Percentiles rank a stretch among this genome's conserved stretches.
These are phyloP conservation scores for Staurois parvus DNA, from an alignment of 2,797 vertebrate species.

Conservation along the genomic window DNA sequence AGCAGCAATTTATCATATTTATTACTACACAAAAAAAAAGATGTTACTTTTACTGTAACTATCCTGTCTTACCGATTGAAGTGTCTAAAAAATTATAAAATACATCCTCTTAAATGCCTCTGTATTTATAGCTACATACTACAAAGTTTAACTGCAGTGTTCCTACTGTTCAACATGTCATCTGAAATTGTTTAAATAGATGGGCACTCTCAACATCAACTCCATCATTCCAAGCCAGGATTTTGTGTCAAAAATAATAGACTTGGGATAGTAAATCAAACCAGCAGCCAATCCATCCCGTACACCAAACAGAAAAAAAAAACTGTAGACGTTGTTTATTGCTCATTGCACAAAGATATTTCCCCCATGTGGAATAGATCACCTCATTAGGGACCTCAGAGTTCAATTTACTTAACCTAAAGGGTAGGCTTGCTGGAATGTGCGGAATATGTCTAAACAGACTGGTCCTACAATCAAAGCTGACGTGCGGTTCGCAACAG, in stretches of 20 bases:
- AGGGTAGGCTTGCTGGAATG: slow-evolving; percentile 31
- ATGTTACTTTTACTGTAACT: too few relatives aligned
- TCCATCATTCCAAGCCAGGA: not conserved
- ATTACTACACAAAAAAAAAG: too few relatives aligned
- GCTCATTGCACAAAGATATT: slow-evolving; percentile 9
- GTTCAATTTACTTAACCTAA: slow-evolving; percentile 51
- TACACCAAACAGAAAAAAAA: not conserved
- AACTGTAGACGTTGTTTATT: slow-evolving; percentile 25
- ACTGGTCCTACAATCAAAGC: slow-evolving; percentile 2
- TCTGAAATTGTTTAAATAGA: slow-evolving; percentile 15
- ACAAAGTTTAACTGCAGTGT: not conserved
- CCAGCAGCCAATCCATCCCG: not conserved
- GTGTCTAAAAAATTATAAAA: too few relatives aligned
- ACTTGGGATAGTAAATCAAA: not conserved
- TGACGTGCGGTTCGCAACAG: not conserved
- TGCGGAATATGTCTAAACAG: slow-evolving; percentile 3
- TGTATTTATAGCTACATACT: not conserved
- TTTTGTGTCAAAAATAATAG: slow-evolving; percentile 31
- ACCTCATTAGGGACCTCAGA: slow-evolving; percentile 19
- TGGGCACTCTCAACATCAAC: not conserved
- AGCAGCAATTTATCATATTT: too few relatives aligned
- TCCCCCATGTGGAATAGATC: slow-evolving; percentile 42
- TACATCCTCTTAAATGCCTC: not conserved
- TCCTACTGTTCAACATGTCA: not conserved
- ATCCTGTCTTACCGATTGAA: too few relatives aligned